These are phyloP conservation scores for Megalopta genalis DNA, from an alignment of 1,140 invertebrate genomes.

Conservation along the genomic window DNA sequence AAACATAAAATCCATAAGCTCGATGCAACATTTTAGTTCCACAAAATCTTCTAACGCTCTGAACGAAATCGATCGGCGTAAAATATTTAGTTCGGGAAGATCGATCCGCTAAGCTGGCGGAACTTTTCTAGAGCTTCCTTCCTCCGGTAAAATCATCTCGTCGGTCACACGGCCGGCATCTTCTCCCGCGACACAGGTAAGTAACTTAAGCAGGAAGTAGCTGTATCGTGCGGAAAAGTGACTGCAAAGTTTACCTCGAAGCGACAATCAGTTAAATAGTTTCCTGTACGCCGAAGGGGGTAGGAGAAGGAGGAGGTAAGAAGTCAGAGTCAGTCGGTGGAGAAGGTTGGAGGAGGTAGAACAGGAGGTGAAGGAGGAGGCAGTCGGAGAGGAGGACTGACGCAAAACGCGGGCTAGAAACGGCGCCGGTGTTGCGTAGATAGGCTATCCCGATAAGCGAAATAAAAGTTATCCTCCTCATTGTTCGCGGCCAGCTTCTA, in stretches of 20 bases:
- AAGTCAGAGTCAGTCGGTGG: too few species aligned
- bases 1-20: too few species aligned
- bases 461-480: constrained; percentile 78
- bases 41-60: background rate
- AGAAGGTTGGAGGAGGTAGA: too few species aligned
- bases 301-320: background rate
- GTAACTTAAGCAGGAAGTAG: constrained; percentile 56
- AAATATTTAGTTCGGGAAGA: background rate
- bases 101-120: background rate
- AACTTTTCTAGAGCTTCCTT: constrained; percentile 12
- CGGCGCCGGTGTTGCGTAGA: constrained; percentile 59
- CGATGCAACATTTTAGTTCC: too few species aligned
- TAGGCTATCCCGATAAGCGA: constrained; percentile 72
- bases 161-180: constrained; percentile 39
- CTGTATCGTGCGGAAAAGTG: constrained; percentile 63
- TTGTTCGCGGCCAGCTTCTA: constrained; percentile 76
- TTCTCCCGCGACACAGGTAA: constrained; percentile 51
- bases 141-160: constrained; percentile 25
- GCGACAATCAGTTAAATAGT: constrained; percentile 69
- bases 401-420: constrained; percentile 41
- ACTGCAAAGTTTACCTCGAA: constrained; percentile 64
- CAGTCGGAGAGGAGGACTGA: background rate
- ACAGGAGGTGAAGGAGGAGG: background rate
- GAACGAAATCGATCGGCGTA: background rate
- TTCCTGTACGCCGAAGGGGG: constrained; percentile 54